Evolutionary conservation across 1,140 invertebrate species (phyloP), one percentile per base, ranked within the genome.

Genomic region (Formica selysi): DNA sequence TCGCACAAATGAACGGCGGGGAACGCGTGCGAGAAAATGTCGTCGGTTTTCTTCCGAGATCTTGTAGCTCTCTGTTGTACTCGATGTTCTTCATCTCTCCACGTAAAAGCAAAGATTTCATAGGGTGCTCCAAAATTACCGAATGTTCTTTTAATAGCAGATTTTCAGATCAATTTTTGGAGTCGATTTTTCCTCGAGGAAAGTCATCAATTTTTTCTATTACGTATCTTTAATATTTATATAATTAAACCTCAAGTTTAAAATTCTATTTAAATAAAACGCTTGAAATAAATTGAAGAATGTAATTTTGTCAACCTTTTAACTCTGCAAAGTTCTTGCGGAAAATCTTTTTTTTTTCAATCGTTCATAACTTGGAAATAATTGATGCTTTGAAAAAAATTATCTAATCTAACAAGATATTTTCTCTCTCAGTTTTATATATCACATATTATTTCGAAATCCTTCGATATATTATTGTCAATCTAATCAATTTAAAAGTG

Each of bases 1-100:
- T 85, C 61, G 85, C 88, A 65, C 88, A 62, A 86, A 89, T 81
- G 87, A 81, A 88, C 54, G 44, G 29, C 38, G 68, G 2, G 67
- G 44, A 81, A 61, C 54, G 57, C 51, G 79, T 38, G 51, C 4
- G 59, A 71, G 79, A 59, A 44, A 81, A 32, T n/a, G 38, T 22
- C 64, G 36, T 26, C 29, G 29, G 0, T 61, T 71, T 61, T 61
- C 67, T n/a, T 26, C 16, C n/a, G 22, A 29, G 22, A 13, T 80
- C 32, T 68, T 22, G 36, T 48, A n/a, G 36, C 36, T 80, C 32
- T 78, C 32, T 38, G 36, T 61, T 38, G 22, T 7, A 32, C 54
- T 22, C 26, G 22, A 10, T 36, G 29, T 36, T 64, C 6, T 4
- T 51, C 48, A 51, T 51, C 48, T 19, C 3, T 68, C 29, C 6